Percentiles rank a stretch among this genome's conserved stretches.
These are phyloP conservation scores for Botia almorhae DNA, from an alignment of 2,797 vertebrate genomes.

Conservation along the genomic window DNA sequence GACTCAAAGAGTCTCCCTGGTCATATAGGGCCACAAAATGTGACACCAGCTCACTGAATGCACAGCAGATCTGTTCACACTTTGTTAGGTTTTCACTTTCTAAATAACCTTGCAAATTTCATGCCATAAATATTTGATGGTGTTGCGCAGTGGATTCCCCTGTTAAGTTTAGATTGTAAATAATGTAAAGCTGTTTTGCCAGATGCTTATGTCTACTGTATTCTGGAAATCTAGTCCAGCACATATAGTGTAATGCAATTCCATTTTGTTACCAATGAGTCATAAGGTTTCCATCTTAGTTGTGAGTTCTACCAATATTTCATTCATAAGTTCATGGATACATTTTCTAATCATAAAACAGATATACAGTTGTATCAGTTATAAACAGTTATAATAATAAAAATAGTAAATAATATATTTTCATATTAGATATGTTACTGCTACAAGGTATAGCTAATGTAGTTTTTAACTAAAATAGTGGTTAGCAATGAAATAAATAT, in stretches of 20 bases:
- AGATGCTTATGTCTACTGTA: conserved; percentile 26
- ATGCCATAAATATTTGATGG: conserved; percentile 72
- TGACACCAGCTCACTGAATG: conserved; percentile 30
- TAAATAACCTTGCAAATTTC: conserved; percentile 57
- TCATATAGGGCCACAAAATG: conserved; percentile 1
- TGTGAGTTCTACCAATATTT: not conserved
- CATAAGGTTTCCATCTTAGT: not conserved
- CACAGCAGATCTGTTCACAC: conserved; percentile 14
- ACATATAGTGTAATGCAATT: not conserved
- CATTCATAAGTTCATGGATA: no score
- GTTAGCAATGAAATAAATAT: not conserved
- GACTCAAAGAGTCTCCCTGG: not conserved
- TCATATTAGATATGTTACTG: no score
- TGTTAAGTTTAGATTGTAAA: conserved; percentile 75
- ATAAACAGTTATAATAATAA: no score
- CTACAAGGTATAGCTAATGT: no score
- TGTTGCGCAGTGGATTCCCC: conserved; percentile 62
- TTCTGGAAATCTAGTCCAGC: not conserved
- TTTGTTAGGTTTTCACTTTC: conserved; percentile 19
- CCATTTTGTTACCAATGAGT: not conserved
- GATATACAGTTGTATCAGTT: no score
- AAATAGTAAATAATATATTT: no score
- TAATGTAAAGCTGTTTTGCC: conserved; percentile 69
- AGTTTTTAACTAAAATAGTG: no score
- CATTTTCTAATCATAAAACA: no score